Percentiles rank a stretch among this genome's conserved stretches.
These are phyloP conservation scores for Sesamia inferens DNA, from an alignment of 2,888 invertebrate genomes.

Conservation along the genomic window DNA sequence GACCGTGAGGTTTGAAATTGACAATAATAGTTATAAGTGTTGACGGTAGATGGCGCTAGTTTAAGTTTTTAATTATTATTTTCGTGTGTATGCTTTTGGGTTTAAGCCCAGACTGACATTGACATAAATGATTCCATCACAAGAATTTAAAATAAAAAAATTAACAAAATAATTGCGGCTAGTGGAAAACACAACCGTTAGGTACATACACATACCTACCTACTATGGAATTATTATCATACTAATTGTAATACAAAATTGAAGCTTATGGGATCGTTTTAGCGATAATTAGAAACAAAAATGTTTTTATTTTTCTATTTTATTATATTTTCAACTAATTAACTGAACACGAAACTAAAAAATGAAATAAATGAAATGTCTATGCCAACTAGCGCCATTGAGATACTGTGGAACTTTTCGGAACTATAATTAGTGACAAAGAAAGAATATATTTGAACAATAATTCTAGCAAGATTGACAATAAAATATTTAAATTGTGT, in stretches of 20 bases:
- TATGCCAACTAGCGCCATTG: slow-evolving; percentile 49
- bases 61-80: not conserved
- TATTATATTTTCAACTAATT: not conserved
- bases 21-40: slow-evolving; percentile 57
- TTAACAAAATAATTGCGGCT: too few species aligned
- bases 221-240: too few species aligned
- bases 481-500: slow-evolving; percentile 61
- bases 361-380: not conserved
- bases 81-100: not conserved
- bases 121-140: not conserved
- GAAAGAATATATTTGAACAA: slow-evolving; percentile 30
- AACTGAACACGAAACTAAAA: not conserved
- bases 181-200: too few species aligned
- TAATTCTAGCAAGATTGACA: slow-evolving; percentile 63
- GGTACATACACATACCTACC: too few species aligned
- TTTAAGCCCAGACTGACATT: not conserved
- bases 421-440: slow-evolving; percentile 19
- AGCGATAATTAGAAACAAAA: not conserved
- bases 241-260: not conserved
- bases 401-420: slow-evolving; percentile 1
- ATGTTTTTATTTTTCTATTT: not conserved
- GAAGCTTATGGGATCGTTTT: not conserved
- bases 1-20: slow-evolving; percentile 55
- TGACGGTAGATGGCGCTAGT: slow-evolving; percentile 59
- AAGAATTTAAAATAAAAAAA: too few species aligned